Base-by-base conservation (phyloP, 1,140 invertebrate species). In the Scaptomyza hsui region DNA sequence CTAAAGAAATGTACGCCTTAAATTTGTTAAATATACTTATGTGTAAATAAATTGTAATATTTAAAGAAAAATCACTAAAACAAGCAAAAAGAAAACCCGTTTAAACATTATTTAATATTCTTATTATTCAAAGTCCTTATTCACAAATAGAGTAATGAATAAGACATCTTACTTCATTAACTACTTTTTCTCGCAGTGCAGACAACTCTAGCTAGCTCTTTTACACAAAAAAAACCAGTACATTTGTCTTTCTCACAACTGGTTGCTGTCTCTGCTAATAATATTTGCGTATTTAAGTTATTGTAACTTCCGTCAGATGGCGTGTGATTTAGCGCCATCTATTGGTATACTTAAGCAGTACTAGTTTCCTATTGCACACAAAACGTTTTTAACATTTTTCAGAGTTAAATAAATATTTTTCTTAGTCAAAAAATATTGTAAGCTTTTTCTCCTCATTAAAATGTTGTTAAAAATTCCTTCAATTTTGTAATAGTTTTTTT, bases 1-100 rank as follows among this genome's bases (percentile, higher is more conserved):
- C 64, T 71, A 68, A 75, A 61, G 60, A 86, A 62, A 81, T 67
- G 39, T 71, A 69, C 10, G 59, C 60, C 55, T 72, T 60, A 44
- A 75, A 82, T 78, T 88, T 88, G 77, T 85, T 86, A 88, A 65
- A 42, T 88, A 61, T 79, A 83, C 60, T 67, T 72, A 71, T 75
- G 49, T 85, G 80, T 86, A 86, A 88, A 86, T 86, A 86, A 88
- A 86, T 69, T 81, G 78, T 48, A 26, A 51, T 72, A 81, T 82
- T 75, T 86, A 9, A 7, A 29, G 0, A 29, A 7, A 29, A 29
- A 29, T 2, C 26, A 9, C 6, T 41, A 35, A 13, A 52, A 29
- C 10, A 45, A 55, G 15, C 5, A 41, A 35, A 21, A 10, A 12
- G 12, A 4, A 21, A 9, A 37, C 2, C 21, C 39, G 13, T 49